Conservation (phyloP, 2,113 vertebrate genomes). For the Caracal caracal region DNA sequence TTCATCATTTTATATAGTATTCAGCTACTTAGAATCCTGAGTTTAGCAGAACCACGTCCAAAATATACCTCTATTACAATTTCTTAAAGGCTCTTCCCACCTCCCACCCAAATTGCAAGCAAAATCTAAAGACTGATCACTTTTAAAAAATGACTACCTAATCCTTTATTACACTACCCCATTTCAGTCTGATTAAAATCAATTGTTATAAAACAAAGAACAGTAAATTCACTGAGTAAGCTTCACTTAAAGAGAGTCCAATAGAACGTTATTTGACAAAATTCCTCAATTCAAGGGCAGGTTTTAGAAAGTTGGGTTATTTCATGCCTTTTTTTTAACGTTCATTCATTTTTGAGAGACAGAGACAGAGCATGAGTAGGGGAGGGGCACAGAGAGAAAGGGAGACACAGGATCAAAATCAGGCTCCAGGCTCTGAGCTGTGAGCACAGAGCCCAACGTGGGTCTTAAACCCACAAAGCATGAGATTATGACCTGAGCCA, state of each 20-base stretch:
- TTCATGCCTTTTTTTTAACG: neutral
- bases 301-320: conserved; percentile 13
- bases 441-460: no score
- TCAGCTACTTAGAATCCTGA: neutral
- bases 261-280: neutral
- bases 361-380: no score
- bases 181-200: neutral
- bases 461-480: no score
- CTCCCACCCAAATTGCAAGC: neutral
- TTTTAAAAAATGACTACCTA: neutral
- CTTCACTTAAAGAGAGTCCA: conserved; percentile 16
- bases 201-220: neutral
- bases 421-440: no score
- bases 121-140: neutral
- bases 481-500: no score
- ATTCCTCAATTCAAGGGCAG: neutral
- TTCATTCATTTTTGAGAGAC: no score
- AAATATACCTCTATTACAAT: conserved; percentile 26
- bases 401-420: no score
- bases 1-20: neutral
- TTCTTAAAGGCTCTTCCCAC: neutral
- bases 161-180: neutral
- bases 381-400: no score
- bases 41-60: conserved; percentile 13
- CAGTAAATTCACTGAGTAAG: neutral